phyloP scores from a whole-genome alignment of 1,140 invertebrate genomes.

The Zaprionus ghesquierei region DNA sequence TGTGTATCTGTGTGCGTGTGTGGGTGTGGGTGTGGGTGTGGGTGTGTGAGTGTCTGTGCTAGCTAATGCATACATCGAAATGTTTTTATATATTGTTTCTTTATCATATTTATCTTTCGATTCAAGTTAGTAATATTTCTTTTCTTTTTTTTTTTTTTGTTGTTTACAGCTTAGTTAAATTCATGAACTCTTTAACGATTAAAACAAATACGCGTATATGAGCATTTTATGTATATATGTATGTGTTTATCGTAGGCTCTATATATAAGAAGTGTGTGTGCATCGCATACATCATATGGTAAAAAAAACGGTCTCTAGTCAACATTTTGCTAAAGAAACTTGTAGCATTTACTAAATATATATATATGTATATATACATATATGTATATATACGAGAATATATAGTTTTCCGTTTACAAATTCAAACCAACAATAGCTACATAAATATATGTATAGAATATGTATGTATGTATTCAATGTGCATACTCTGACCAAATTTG shows the following conservation, averaged over 20 bases:
- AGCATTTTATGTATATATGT: conserved; percentile 36
- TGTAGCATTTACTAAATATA: conserved; percentile 26
- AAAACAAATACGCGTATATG: conserved; percentile 43
- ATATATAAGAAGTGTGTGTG: conserved; percentile 33
- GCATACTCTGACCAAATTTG: background rate
- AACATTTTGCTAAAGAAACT: conserved; percentile 51
- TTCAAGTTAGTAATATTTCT: conserved; percentile 18
- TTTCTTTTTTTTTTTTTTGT: too few relatives aligned
- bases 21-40: too few relatives aligned
- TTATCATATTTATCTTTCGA: conserved; percentile 32
- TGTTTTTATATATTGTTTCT: conserved; percentile 41
- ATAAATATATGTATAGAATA: conserved; percentile 50
- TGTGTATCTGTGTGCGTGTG: too few relatives aligned
- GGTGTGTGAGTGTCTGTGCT: conserved; percentile 25
- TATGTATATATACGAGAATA: conserved; percentile 25
- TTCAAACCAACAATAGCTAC: conserved; percentile 74
- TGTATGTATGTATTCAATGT: conserved; percentile 27
- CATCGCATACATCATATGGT: conserved; percentile 17
- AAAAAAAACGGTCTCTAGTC: conserved; percentile 29
- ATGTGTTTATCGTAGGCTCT: conserved; percentile 14
- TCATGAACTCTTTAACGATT: conserved; percentile 38
- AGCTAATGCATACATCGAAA: conserved; percentile 52
- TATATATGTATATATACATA: conserved; percentile 24
- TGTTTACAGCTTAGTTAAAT: conserved; percentile 32
- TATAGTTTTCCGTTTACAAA: conserved; percentile 38